phyloP scores from a whole-genome alignment of 2,113 vertebrate species.

The Regulus satrapa region DNA sequence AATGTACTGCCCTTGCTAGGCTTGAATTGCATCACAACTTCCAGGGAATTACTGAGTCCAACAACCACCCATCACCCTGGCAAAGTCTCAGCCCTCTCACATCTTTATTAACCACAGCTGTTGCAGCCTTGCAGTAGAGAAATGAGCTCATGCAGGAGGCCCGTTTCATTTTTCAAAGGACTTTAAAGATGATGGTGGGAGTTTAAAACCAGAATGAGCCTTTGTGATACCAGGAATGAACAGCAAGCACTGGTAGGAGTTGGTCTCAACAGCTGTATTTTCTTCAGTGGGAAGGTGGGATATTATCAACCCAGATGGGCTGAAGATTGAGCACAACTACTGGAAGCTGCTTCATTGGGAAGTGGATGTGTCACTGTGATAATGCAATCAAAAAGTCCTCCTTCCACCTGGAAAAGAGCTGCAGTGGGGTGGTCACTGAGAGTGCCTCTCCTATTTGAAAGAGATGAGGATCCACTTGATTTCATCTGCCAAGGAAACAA shows the following conservation, averaged over 20 bases:
- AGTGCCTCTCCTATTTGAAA: not conserved
- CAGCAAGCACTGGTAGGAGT: not conserved
- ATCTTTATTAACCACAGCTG: not conserved
- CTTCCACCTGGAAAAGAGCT: not conserved
- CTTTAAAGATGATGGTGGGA: not conserved
- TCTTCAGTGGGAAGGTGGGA: not conserved
- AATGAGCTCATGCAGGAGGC: not conserved
- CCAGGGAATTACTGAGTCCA: not conserved
- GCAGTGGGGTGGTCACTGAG: not conserved
- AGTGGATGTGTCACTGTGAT: not conserved
- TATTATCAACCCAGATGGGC: not conserved
- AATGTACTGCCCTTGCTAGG: not conserved
- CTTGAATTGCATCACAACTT: constrained; percentile 1
- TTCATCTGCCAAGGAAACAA: not conserved
- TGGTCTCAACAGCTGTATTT: not conserved
- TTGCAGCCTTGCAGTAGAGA: not conserved
- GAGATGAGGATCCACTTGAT: not conserved
- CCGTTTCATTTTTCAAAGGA: not conserved
- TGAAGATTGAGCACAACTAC: not conserved
- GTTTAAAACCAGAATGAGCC: not conserved
- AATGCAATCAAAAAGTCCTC: not conserved
- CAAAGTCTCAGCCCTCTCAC: not conserved
- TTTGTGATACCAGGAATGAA: not conserved
- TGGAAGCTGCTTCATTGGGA: not conserved
- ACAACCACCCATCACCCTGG: not conserved